Conservation (phyloP, 1,140 invertebrate species). For the Pectinophora gossypiella region DNA sequence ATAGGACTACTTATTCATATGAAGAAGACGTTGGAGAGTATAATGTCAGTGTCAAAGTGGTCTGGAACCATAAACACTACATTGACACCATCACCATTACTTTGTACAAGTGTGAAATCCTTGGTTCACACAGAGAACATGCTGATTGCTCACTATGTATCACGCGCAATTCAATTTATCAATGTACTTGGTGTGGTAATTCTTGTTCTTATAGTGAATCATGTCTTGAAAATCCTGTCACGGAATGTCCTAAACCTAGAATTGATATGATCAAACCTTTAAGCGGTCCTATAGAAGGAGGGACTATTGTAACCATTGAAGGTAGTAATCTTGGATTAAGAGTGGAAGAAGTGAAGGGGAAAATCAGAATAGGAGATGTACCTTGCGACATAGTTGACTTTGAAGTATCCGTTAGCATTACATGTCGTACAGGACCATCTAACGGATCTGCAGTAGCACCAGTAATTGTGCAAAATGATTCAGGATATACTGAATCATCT, state of each 20-base stretch:
- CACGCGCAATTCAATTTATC: constrained; percentile 89
- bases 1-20: constrained; percentile 93
- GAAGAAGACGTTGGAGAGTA: constrained; percentile 90
- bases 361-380: constrained; percentile 93
- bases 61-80: constrained; percentile 95
- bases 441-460: constrained; percentile 84
- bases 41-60: constrained; percentile 90
- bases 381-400: constrained; percentile 92
- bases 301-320: constrained; percentile 95
- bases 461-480: constrained; percentile 92
- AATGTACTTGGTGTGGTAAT: constrained; percentile 94
- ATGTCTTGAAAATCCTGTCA: constrained; percentile 83
- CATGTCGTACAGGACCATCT: constrained; percentile 90
- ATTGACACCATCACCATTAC: constrained; percentile 93
- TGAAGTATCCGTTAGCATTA: constrained; percentile 93
- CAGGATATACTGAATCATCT: constrained; percentile 90
- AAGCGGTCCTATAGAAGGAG: constrained; percentile 96
- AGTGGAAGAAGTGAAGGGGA: constrained; percentile 92
- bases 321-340: constrained; percentile 96
- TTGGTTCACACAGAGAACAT: constrained; percentile 93
- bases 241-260: constrained; percentile 92
- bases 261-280: constrained; percentile 97
- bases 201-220: constrained; percentile 90
- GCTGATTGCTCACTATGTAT: constrained; percentile 96
- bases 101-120: constrained; percentile 95